Base-by-base conservation (phyloP, 2,888 invertebrate genomes). In the Cheilosia pagana region DNA sequence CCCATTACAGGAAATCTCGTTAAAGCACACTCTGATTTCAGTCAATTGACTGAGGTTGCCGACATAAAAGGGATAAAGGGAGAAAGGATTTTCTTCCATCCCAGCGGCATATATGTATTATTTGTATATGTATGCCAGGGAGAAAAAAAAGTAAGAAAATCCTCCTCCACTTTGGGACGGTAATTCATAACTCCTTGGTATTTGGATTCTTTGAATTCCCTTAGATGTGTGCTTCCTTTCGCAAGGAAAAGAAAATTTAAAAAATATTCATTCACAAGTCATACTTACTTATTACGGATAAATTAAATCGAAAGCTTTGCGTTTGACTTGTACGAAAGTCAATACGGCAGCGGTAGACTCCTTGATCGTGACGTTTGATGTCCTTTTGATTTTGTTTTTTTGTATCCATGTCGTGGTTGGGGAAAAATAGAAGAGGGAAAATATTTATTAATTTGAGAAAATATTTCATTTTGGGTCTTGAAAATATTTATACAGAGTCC, bases 281-380 rank as follows among this genome's bases (percentile, higher is more conserved):
- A 88, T 89, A 94, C 96, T 95, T 91, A 97, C 97, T 96, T 90
- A 97, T 96, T 88, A 98, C 96, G 87, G 97, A 96, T 89, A 98
- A 95, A 93, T 97, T 97, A 93, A 97, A 97, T 90, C 96, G 94
- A 92, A 96, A 95, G 93, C 96, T 97, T 91, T 96, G 95, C 83
- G 97, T 97, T 92, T 97, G 97, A 87, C 96, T 96, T 92, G 96
- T 96, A 87, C 96, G 94, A 93, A 97, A 98, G 93, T 98, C 97
- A 87, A 97, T 96, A 86, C 97, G 93, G 92, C 98, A 98, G 87
- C 97, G 94, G 93, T 97, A 98, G 88, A 96, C 95, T 89, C 97
- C 97, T 91, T 97, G 97, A 92, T 98, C 98, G 90, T 95, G 95
- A 57, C 97, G 94, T 92, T 96, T 95, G 89, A 97, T 95, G 93